Percentiles rank a stretch among this genome's conserved stretches.
These are phyloP conservation scores for Oreohelix idahoensis DNA, from an alignment of 1,140 invertebrate genomes.

Conservation along the genomic window DNA sequence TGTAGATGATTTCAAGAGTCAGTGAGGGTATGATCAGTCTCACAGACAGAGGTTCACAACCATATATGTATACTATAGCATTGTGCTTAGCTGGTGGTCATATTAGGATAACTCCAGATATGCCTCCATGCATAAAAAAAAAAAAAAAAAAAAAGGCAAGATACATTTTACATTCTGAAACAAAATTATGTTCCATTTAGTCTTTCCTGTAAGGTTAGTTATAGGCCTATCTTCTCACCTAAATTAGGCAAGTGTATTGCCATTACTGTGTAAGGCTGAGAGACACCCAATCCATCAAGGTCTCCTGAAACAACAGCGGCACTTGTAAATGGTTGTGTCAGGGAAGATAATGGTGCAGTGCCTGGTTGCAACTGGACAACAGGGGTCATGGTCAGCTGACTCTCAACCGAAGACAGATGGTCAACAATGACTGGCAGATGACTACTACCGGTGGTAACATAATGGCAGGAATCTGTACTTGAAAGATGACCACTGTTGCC, in stretches of 20 bases:
- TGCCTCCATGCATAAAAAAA: too few species aligned
- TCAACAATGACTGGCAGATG: neutral
- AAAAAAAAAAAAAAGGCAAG: too few species aligned
- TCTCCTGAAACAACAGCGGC: neutral
- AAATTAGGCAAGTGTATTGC: conserved; percentile 36
- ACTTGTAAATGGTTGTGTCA: conserved; percentile 9
- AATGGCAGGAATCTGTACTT: neutral
- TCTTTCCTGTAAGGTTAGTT: too few species aligned
- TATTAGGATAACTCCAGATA: too few species aligned
- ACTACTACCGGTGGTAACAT: neutral
- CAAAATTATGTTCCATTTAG: too few species aligned
- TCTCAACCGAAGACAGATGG: neutral
- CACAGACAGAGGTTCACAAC: too few species aligned
- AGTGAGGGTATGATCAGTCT: too few species aligned
- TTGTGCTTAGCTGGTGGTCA: too few species aligned
- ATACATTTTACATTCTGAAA: too few species aligned
- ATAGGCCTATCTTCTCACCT: conserved; percentile 10
- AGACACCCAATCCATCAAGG: conserved; percentile 24
- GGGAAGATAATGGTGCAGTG: neutral
- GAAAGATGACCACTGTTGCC: neutral
- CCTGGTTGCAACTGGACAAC: conserved; percentile 15
- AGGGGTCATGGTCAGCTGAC: neutral
- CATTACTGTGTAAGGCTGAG: conserved; percentile 33
- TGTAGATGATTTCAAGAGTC: too few species aligned
- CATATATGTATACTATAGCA: too few species aligned